phyloP scores from a whole-genome alignment of 2,888 invertebrate species.

The Pollenia angustigena region DNA sequence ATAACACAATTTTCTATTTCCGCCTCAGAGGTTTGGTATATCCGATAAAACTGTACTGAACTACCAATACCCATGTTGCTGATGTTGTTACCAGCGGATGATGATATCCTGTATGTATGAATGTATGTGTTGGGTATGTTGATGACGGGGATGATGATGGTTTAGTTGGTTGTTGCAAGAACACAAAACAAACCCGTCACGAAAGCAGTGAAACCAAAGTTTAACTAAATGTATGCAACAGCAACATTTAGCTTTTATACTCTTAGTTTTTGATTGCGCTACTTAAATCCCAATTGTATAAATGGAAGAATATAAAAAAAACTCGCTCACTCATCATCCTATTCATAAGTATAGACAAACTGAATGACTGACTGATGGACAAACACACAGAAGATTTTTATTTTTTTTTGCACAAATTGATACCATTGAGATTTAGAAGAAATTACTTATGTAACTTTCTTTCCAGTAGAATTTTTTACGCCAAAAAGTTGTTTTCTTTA shows the following conservation, averaged over 20 bases:
- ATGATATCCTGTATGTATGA: constrained; percentile 22
- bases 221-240: constrained; percentile 22
- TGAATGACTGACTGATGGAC: too few species aligned
- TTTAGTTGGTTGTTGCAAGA: constrained; percentile 25
- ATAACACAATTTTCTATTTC: constrained; percentile 63
- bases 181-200: not conserved
- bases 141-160: constrained; percentile 22
- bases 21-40: constrained; percentile 46
- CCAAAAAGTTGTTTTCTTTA: too few species aligned
- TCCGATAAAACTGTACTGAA: constrained; percentile 33
- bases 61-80: constrained; percentile 29
- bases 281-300: constrained; percentile 41
- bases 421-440: constrained; percentile 28
- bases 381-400: not conserved
- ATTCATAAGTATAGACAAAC: too few species aligned
- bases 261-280: constrained; percentile 32
- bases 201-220: not conserved
- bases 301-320: constrained; percentile 15
- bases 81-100: constrained; percentile 23
- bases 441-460: too few species aligned
- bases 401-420: constrained; percentile 20
- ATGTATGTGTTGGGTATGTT: too few species aligned
- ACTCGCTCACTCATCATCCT: not conserved
- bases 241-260: constrained; percentile 41
- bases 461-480: too few species aligned